Conservation (phyloP, 2,888 invertebrate species). For the Netelia fuscicornis region DNA sequence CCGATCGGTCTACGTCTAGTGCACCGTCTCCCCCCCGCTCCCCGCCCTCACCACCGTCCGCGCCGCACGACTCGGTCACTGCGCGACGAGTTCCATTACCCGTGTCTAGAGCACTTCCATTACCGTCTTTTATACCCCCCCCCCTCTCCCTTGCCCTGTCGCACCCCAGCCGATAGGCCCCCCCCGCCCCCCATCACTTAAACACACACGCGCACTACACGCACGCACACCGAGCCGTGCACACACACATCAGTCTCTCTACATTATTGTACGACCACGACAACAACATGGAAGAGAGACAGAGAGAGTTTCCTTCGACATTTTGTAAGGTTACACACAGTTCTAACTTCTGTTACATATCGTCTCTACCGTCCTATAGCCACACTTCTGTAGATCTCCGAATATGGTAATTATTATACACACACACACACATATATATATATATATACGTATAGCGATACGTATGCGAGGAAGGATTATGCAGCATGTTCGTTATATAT, state of each 20-base stretch:
- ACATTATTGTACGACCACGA: too few relatives aligned
- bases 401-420: neutral
- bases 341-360: too few relatives aligned
- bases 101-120: slow-evolving; percentile 31
- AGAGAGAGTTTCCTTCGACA: too few relatives aligned
- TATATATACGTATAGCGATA: neutral
- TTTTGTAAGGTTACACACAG: too few relatives aligned
- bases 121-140: slow-evolving; percentile 11
- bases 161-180: neutral
- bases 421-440: neutral
- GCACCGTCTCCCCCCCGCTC: slow-evolving; percentile 14
- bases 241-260: too few relatives aligned
- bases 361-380: too few relatives aligned
- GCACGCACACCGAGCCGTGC: too few relatives aligned
- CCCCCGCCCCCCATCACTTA: neutral
- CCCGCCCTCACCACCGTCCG: neutral
- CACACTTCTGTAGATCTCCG: too few relatives aligned
- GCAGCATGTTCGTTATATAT: too few relatives aligned
- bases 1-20: slow-evolving; percentile 41
- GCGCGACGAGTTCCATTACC: slow-evolving; percentile 40
- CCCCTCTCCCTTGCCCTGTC: slow-evolving; percentile 15
- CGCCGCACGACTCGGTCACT: slow-evolving; percentile 24
- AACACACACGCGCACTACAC: too few relatives aligned
- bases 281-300: too few relatives aligned
- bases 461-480: too few relatives aligned